phyloP scores from a whole-genome alignment of 2,888 invertebrate species.

The Hypercompe scribonia region DNA sequence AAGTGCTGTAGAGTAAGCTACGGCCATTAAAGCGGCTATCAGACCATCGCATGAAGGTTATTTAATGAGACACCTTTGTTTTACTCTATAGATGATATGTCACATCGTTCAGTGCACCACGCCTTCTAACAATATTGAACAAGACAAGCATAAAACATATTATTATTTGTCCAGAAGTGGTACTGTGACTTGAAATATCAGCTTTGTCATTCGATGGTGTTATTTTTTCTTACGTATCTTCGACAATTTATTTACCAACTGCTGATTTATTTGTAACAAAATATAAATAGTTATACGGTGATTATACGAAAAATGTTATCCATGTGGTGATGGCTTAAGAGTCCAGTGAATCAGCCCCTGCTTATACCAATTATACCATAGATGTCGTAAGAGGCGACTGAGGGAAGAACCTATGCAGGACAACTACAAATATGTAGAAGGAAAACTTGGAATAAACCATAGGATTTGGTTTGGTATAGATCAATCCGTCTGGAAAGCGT shows the following conservation, averaged over 20 bases:
- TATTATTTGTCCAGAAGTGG: not conserved
- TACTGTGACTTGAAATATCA: not conserved
- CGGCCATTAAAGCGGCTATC: constrained; percentile 41
- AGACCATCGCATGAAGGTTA: constrained; percentile 38
- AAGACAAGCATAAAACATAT: not conserved
- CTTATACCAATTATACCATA: too few relatives aligned
- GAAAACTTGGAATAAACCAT: too few relatives aligned
- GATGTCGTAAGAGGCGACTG: too few relatives aligned
- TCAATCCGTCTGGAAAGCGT: too few relatives aligned
- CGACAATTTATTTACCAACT: not conserved
- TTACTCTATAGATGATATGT: constrained; percentile 9
- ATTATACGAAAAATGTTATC: too few relatives aligned
- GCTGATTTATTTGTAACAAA: too few relatives aligned
- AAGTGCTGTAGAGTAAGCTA: constrained; percentile 28
- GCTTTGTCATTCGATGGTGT: not conserved
- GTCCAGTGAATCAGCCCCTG: too few relatives aligned
- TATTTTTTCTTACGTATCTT: not conserved
- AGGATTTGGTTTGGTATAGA: too few relatives aligned
- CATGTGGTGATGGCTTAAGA: too few relatives aligned
- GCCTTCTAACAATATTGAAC: not conserved
- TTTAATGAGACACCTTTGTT: constrained; percentile 38
- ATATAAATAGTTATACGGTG: too few relatives aligned
- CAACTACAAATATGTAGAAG: too few relatives aligned
- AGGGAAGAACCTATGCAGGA: too few relatives aligned
- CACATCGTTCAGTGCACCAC: not conserved